Percentiles rank a stretch among this genome's conserved stretches.
phyloP scores from a whole-genome alignment of 2,797 vertebrate genomes.

The Acridotheres tristis region DNA sequence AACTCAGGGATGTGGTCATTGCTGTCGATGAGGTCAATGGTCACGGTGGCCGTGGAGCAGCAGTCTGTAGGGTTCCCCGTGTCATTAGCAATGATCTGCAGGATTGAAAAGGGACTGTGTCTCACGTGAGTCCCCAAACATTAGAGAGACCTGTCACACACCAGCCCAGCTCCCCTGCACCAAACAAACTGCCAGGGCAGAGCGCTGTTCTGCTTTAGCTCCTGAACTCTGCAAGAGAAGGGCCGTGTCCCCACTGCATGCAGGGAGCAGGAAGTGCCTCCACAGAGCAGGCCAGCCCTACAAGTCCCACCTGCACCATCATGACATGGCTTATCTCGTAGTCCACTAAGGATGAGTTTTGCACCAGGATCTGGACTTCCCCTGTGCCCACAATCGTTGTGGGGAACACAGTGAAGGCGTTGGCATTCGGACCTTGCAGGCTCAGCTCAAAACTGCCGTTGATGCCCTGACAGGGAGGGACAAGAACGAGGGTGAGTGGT shows the following conservation, averaged over 20 bases:
- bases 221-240: neutral
- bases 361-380: conserved; percentile 82
- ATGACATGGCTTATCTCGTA: conserved; percentile 81
- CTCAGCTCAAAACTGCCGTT: conserved; percentile 77
- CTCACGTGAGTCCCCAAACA: neutral
- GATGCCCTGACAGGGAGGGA: conserved; percentile 69
- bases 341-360: conserved; percentile 76
- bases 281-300: neutral
- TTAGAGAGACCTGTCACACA: neutral
- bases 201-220: neutral
- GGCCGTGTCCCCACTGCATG: rapidly evolving
- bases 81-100: conserved; percentile 87
- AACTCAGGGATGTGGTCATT: conserved; percentile 91
- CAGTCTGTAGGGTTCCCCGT: neutral
- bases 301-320: conserved; percentile 78
- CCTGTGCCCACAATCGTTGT: conserved; percentile 33
- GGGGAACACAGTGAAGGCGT: conserved; percentile 82
- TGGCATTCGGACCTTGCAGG: conserved; percentile 74
- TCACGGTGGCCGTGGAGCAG: conserved; percentile 80
- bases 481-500: neutral
- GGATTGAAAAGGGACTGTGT: neutral
- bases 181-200: neutral
- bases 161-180: neutral
- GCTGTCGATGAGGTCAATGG: conserved; percentile 81
- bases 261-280: neutral